These are phyloP conservation scores for Ascidia mentula DNA, from an alignment of 23 tunicate species.

Conservation along the genomic window DNA sequence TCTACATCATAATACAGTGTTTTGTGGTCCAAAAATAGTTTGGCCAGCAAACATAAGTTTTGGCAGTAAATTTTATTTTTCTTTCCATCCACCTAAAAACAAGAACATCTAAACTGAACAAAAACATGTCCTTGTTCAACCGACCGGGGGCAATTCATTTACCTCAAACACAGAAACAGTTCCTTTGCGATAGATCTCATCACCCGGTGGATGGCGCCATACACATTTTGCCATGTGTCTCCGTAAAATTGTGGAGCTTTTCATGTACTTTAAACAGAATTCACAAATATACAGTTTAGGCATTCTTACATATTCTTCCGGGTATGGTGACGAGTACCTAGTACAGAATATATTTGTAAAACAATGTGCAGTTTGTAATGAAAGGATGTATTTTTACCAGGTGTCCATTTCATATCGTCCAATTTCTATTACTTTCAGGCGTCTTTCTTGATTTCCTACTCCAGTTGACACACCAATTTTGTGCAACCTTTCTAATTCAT, in stretches of 20 bases:
- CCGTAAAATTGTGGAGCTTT: conserved; percentile 73
- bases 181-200: conserved; percentile 90
- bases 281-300: conserved; percentile 94
- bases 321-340: conserved; percentile 85
- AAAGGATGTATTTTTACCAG: conserved; percentile 37
- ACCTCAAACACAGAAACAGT: conserved; percentile 91
- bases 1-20: conserved; percentile 95
- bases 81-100: conserved; percentile 79
- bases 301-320: conserved; percentile 70
- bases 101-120: background rate
- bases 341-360: background rate
- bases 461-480: conserved; percentile 30
- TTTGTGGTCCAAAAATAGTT: conserved; percentile 90
- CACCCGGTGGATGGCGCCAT: conserved; percentile 94
- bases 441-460: conserved; percentile 31
- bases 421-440: conserved; percentile 75
- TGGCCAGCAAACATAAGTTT: conserved; percentile 93
- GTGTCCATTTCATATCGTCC: conserved; percentile 91
- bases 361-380: background rate
- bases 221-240: conserved; percentile 96
- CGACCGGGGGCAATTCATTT: background rate
- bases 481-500: conserved; percentile 56
- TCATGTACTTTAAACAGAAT: conserved; percentile 91
- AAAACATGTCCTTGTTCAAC: too few relatives aligned
- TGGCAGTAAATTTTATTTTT: conserved; percentile 96